phyloP scores from a whole-genome alignment of 2,888 invertebrate species.

The Pardosa pseudoannulata region DNA sequence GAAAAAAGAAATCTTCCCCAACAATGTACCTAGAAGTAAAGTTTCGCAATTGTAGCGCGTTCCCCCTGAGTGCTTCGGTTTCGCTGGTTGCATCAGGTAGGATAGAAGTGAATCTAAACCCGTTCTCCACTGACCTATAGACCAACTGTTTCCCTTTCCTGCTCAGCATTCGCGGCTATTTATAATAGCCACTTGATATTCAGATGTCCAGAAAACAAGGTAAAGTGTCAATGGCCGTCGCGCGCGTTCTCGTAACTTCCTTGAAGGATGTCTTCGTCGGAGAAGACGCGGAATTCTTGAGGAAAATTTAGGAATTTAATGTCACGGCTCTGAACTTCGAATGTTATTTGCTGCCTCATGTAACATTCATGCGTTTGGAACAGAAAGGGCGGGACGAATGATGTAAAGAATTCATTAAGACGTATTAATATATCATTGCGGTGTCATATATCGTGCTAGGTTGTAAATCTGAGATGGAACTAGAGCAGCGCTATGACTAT shows the following conservation, averaged over 20 bases:
- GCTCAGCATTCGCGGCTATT: constrained; percentile 12
- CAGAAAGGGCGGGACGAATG: too few relatives aligned
- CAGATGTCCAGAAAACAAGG: constrained; percentile 15
- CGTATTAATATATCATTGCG: too few relatives aligned
- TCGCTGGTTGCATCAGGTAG: background rate
- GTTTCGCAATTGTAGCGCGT: background rate
- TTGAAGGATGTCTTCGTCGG: background rate
- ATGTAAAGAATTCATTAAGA: too few relatives aligned
- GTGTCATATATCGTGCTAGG: too few relatives aligned
- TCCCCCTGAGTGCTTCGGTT: background rate
- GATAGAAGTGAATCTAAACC: background rate
- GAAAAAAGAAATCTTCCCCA: too few relatives aligned
- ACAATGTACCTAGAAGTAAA: too few relatives aligned
- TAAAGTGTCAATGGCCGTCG: constrained; percentile 13
- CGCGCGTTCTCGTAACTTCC: background rate
- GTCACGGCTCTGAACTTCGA: constrained; percentile 5
- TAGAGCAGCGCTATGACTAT: too few relatives aligned
- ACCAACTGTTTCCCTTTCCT: constrained; percentile 13
- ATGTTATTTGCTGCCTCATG: too few relatives aligned
- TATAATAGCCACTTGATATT: constrained; percentile 13
- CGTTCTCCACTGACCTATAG: constrained; percentile 17
- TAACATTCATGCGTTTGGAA: too few relatives aligned
- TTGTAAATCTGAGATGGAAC: too few relatives aligned
- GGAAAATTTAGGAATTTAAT: background rate
- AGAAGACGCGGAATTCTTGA: background rate